A percentile compares a stretch with the other conserved stretches of the same genome.
Evolutionary conservation across 2,113 vertebrate species (phyloP).

Genomic region (Craseonycteris thonglongyai): DNA sequence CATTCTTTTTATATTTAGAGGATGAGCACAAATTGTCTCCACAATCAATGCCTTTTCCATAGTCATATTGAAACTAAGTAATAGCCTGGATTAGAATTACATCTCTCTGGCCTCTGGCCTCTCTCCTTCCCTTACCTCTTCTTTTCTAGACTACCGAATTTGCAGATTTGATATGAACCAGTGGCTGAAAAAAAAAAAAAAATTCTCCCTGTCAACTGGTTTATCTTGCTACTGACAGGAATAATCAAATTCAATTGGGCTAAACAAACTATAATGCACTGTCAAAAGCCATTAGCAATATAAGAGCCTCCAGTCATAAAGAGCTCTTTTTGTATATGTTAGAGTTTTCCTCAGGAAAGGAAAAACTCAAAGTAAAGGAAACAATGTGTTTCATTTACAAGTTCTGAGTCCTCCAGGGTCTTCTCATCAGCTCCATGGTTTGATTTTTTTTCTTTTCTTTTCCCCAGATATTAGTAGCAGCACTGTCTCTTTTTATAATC

Average conservation of each 20-base stretch:
- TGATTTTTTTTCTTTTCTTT: background rate
- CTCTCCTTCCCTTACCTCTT: background rate
- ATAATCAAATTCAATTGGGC: slow-evolving; percentile 65
- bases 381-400: slow-evolving; percentile 29
- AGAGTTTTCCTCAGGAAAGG: slow-evolving; percentile 46
- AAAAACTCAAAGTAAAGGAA: slow-evolving; percentile 42
- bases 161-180: slow-evolving; percentile 52
- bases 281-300: slow-evolving; percentile 61
- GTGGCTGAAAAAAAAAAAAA: slow-evolving; percentile 51
- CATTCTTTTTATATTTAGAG: background rate
- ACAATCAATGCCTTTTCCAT: background rate
- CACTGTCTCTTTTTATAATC: background rate
- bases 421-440: background rate
- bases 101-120: background rate
- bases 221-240: slow-evolving; percentile 56
- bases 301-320: slow-evolving; percentile 32
- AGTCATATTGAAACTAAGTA: slow-evolving; percentile 8
- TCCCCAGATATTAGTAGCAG: background rate
- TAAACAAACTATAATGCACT: slow-evolving; percentile 63
- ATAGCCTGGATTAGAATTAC: background rate
- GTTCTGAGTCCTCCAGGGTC: background rate
- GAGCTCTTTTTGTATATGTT: slow-evolving; percentile 37
- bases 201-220: slow-evolving; percentile 47
- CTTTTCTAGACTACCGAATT: slow-evolving; percentile 30
- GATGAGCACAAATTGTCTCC: background rate